Base-by-base conservation (phyloP, 1,140 invertebrate species). In the Macrostomum lignano region DNA sequence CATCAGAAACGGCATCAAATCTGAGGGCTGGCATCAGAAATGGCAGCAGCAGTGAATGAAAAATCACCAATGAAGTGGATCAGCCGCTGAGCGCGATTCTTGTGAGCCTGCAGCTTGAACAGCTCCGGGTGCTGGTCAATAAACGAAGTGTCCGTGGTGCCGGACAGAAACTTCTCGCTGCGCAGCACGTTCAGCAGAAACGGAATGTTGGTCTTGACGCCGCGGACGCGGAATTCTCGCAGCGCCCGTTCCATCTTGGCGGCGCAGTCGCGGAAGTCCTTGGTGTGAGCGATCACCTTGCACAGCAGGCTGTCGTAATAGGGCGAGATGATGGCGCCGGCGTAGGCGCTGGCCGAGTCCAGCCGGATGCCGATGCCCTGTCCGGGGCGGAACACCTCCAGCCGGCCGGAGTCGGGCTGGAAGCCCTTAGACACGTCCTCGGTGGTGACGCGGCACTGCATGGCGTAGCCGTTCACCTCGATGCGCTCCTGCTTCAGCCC, bases 131-230 rank as follows among this genome's bases (percentile, higher is more conserved):
- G 70, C 49, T 94, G 82, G 54, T 98, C 91, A 39, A 98, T 96
- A 55, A 98, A 98, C 51, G 84, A 74, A 0, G 91, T 98, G 52
- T 96, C 86, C 0, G 94, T 70, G 3, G 72, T 66, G 36, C 76
- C 88, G 45, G 75, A 78, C 14, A 91, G 56, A 61, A 98, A 98
- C 52, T 84, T 81, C 49, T 91, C 75, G 60, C 96, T 82, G 43
- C 88, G 71, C 10, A 98, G 50, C 1, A 98, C 88, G 54, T 99
- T 99, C 31, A 96, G 55, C 5, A 98, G 52, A 58, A 96, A 98
- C 2, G 91, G 91, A 55, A 94, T 93, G 60, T 98, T 98, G 1
- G 91, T 98, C 66, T 96, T 96, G 1, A 96, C 88, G 11, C 88
- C 91, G 41, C 91, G 67, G 33, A 96, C 88, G 42, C 91, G 67